Evolutionary conservation across 2,797 vertebrate genomes (phyloP).

Genomic region (Staurois parvus): DNA sequence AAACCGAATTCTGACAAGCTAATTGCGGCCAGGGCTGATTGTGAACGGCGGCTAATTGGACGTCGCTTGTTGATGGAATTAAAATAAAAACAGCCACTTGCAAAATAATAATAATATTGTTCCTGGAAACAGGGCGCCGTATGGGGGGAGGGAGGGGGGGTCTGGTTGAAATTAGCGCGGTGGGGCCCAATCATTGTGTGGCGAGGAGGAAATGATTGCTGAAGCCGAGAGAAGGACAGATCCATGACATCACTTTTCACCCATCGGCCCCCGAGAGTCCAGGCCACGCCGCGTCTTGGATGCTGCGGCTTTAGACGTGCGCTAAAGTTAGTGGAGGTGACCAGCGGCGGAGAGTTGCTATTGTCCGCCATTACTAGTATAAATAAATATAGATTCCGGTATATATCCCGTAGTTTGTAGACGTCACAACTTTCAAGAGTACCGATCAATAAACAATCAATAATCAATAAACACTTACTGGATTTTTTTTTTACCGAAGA

Average conservation of each 20-base stretch:
- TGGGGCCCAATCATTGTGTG: constrained; percentile 77
- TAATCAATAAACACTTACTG: too few relatives aligned
- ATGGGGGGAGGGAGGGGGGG: constrained; percentile 66
- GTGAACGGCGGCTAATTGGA: constrained; percentile 69
- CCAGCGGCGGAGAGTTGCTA: too few relatives aligned
- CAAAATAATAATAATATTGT: constrained; percentile 77
- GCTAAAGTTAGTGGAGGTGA: too few relatives aligned
- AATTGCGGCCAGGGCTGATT: constrained; percentile 70
- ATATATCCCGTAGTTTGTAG: too few relatives aligned
- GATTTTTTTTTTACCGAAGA: too few relatives aligned
- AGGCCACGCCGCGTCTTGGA: neutral
- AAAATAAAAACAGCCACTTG: constrained; percentile 36
- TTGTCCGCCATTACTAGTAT: too few relatives aligned
- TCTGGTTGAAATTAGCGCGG: constrained; percentile 82
- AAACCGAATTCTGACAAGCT: constrained; percentile 17
- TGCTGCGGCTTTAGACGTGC: too few relatives aligned
- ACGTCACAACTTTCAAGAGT: too few relatives aligned
- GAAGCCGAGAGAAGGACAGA: constrained; percentile 65
- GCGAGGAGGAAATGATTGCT: constrained; percentile 81
- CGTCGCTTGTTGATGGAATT: constrained; percentile 9
- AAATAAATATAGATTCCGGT: too few relatives aligned
- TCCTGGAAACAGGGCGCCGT: constrained; percentile 79
- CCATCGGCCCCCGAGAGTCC: neutral
- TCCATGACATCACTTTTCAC: neutral
- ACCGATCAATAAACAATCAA: too few relatives aligned